Evolutionary conservation across 2,797 vertebrate species (phyloP).

Genomic region (Heliangelus exortis): DNA sequence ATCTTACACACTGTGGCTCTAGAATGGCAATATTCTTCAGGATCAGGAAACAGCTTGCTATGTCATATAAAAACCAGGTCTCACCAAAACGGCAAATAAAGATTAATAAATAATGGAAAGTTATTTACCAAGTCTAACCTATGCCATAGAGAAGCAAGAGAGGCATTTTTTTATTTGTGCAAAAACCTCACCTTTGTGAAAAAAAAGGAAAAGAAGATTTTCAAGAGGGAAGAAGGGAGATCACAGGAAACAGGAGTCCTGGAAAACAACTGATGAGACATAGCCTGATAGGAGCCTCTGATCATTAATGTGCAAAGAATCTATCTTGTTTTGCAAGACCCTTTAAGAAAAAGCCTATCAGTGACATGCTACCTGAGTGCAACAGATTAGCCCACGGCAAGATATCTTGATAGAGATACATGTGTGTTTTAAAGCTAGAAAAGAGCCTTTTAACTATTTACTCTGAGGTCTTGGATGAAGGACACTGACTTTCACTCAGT

Average conservation of each 20-base stretch:
- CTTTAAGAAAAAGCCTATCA: not conserved
- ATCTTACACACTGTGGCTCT: not conserved
- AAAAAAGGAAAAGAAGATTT: not conserved
- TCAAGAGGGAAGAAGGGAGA: not conserved
- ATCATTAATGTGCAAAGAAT: not conserved
- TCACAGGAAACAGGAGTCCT: not conserved
- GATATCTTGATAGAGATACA: not conserved
- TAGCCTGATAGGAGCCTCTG: not conserved
- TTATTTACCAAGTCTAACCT: not conserved
- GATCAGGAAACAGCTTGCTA: not conserved
- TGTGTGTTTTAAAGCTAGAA: not conserved
- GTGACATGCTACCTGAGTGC: not conserved
- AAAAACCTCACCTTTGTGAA: not conserved
- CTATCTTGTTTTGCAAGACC: not conserved
- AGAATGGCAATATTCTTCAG: not conserved
- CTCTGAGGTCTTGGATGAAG: not conserved
- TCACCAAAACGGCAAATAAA: not conserved
- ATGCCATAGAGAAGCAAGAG: not conserved
- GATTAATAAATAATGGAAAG: not conserved
- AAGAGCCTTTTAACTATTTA: not conserved
- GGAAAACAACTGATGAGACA: not conserved
- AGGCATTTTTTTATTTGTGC: not conserved
- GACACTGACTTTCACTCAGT: not conserved
- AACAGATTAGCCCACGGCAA: not conserved
- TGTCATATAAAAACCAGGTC: not conserved